Evolutionary conservation across 2,113 vertebrate species (phyloP).

Genomic region (Azemiops feae): DNA sequence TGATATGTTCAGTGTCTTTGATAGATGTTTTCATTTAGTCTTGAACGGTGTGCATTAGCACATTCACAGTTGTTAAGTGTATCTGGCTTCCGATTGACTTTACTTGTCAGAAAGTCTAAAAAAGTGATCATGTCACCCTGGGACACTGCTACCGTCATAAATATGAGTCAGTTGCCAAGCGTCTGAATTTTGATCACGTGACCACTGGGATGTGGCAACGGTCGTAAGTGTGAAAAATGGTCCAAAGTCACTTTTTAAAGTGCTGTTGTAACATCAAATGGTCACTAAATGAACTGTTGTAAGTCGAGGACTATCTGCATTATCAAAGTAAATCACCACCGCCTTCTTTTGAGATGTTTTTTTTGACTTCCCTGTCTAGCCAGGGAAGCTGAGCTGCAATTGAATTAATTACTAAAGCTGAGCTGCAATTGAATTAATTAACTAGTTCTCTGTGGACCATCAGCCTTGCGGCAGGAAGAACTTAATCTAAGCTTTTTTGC

Average conservation of each 20-base stretch:
- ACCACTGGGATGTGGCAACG: too few species aligned
- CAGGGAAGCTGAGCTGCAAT: background rate
- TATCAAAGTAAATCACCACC: background rate
- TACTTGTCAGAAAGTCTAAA: too few species aligned
- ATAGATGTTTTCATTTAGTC: background rate
- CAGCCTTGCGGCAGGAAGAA: background rate
- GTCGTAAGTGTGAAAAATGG: too few species aligned
- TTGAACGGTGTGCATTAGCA: background rate
- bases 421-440: background rate
- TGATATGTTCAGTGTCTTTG: background rate
- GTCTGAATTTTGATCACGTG: too few species aligned
- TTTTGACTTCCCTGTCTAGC: background rate
- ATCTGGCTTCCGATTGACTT: too few species aligned
- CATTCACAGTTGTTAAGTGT: background rate
- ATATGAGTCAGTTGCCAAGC: too few species aligned
- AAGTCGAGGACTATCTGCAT: background rate
- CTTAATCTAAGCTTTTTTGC: background rate
- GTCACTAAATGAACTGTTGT: too few species aligned
- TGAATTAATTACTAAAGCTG: background rate
- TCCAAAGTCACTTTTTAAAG: too few species aligned
- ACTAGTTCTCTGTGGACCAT: background rate
- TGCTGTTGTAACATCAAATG: too few species aligned
- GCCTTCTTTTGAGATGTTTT: background rate
- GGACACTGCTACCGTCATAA: too few species aligned
- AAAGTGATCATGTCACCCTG: too few species aligned